Evolutionary conservation across 2,797 vertebrate genomes (phyloP), one percentile per base, ranked within the genome.

Genomic region (Arrhamphus sclerolepis): DNA sequence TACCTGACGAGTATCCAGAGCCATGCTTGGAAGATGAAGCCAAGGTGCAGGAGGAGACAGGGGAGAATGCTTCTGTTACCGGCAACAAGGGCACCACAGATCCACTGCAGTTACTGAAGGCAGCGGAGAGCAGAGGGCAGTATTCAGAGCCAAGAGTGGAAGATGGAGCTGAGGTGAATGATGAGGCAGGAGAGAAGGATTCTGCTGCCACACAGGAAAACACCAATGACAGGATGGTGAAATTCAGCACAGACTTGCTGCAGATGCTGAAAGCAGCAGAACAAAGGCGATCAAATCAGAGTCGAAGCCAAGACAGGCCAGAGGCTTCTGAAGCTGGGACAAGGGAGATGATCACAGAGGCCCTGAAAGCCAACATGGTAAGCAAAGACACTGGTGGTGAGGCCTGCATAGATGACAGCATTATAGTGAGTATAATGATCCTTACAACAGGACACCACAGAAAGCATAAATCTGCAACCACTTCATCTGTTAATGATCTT

Each of bases 181-280:
- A 20, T 21, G 54, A 44, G 14, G 43, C 5, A 6, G 52, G 21
- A 16, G 17, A 53, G 28, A 51, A 29, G 3, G 22, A 2, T 1
- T 11, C 50, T 39, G 19, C 34, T 24, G 11, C 2, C 17, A 28
- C 24, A 50, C 60, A 44, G 16, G 55, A 64, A 43, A 67, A 8
- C 22, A 6, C 10, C 40, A 55, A 26, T 26, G 24, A 26, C 24
- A 26, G 24, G 24, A 26, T 26, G 24, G 24, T 26, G 24, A 26
- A 26, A 26, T 26, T 2, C 24, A 26, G 24, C 24, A 26, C 24
- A 26, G 24, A 26, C 39, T 53, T 89, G 56, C 70, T 84, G 61
- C 75, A 78, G 63, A 91, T 90, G 89, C 68, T 91, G 7, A 81
- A 81, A 64, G 84, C 74, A 0, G 79, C 82, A 16, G 81, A 87